Conservation (phyloP, 2,113 vertebrate genomes). For the Uria lomvia region DNA sequence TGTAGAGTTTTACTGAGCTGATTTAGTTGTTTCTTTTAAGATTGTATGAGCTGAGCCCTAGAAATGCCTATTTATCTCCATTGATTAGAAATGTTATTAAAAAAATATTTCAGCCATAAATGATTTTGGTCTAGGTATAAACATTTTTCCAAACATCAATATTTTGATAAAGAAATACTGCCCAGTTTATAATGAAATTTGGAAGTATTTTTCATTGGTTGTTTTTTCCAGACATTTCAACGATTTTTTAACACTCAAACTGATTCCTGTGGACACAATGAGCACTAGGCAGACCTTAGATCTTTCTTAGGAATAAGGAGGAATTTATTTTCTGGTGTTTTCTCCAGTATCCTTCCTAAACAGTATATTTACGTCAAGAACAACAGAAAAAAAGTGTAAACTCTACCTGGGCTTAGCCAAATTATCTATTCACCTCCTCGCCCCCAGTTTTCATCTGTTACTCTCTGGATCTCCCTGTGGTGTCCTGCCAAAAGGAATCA, state of each 20-base stretch:
- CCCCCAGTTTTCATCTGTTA: background rate
- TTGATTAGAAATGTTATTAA: background rate
- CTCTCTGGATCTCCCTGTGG: background rate
- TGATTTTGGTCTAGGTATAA: background rate
- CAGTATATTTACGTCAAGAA: background rate
- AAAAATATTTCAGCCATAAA: background rate
- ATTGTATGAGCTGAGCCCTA: background rate
- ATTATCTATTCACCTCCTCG: background rate
- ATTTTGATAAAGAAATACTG: background rate
- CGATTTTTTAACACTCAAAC: background rate
- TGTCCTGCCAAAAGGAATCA: background rate
- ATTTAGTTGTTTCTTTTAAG: background rate
- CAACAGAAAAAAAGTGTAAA: background rate
- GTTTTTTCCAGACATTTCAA: background rate
- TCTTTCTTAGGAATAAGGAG: background rate
- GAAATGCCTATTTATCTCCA: background rate
- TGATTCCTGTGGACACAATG: background rate
- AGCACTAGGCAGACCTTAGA: background rate
- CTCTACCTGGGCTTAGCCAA: background rate
- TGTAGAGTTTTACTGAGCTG: background rate
- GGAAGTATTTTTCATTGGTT: background rate
- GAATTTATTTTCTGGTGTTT: background rate
- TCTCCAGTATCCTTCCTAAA: background rate
- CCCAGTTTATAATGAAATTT: background rate
- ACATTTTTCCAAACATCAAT: background rate